A percentile compares a stretch with the other conserved stretches of the same genome.
Conservation (phyloP, 2,797 vertebrate genomes). For the Cottoperca gobio region DNA sequence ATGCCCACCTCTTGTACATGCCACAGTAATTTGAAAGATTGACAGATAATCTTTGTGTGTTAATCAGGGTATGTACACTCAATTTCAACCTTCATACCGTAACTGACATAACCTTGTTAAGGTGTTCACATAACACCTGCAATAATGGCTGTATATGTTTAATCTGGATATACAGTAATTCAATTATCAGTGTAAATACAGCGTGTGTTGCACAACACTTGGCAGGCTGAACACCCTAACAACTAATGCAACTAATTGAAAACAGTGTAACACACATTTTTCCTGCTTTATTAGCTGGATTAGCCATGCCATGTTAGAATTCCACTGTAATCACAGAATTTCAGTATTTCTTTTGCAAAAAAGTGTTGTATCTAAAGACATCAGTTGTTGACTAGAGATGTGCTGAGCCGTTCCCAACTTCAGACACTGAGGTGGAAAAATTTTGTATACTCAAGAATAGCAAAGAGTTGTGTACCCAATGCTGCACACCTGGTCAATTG, state of each 20-base stretch:
- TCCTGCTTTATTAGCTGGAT: neutral
- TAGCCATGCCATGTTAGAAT: neutral
- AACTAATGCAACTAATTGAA: neutral
- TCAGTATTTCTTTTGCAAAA: too few relatives aligned
- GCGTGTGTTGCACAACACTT: slow-evolving; percentile 4
- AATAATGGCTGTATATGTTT: slow-evolving; percentile 20
- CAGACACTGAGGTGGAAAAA: neutral
- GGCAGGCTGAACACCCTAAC: neutral
- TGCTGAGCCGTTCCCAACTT: too few relatives aligned
- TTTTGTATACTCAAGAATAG: neutral
- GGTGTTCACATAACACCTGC: slow-evolving; percentile 38
- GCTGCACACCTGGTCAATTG: too few relatives aligned
- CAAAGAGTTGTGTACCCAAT: neutral
- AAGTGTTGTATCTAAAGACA: too few relatives aligned
- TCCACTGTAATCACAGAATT: too few relatives aligned
- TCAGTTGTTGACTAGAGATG: neutral
- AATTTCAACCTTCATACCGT: slow-evolving; percentile 31
- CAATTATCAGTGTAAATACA: slow-evolving; percentile 17
- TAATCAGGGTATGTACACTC: slow-evolving; percentile 44
- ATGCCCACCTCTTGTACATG: neutral
- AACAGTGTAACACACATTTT: too few relatives aligned
- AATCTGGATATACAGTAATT: slow-evolving; percentile 43
- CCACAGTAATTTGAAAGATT: slow-evolving; percentile 30
- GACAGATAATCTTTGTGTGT: slow-evolving; percentile 30
- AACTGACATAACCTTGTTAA: slow-evolving; percentile 44